Base-by-base conservation (phyloP, 2,113 vertebrate species). In the Micronycteris hirsuta region DNA sequence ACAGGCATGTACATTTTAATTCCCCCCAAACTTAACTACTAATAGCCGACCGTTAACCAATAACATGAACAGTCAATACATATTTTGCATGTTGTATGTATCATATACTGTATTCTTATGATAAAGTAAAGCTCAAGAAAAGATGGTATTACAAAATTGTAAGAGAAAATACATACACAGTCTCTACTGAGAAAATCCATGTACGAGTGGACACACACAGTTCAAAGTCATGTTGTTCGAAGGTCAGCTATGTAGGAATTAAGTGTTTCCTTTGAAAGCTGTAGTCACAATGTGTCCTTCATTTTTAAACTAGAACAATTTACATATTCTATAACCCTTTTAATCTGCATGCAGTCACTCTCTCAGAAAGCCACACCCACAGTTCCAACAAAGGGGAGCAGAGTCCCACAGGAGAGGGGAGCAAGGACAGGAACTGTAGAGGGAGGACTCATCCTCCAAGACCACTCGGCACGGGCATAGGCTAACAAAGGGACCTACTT, bases 401-500 rank as follows among this genome's bases (percentile, higher is more conserved):
- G 31, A 54, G 16, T 3, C 45, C 10, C 49, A 88, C 9, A 65
- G 33, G 19, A 73, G 31, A 33, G 13, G 43, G 15, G 31, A 58
- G 67, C 33, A 89, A 52, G 93, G 68, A 28, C 47, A 84, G 33
- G 28, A 17, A 15, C 14, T 45, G 3, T 0, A 16, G 65, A 17
- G 0, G 11, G 0, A 58, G 24, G n/a, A 33, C 38, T 41, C 41
- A 22, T 22, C 71, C 47, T 41, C 68, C 47, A 24, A 74, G 58
- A 45, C 43, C 31, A 15, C 12, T 4, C 43, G 47, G 20, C 9
- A 12, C 0, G 0, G 38, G 19, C 5, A 26, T 31, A 19, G 1
- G 56, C 16, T 9, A 76, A 63, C 0, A 5, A 36, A 63, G 52
- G 47, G 49, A 94, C 97, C 89, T 98, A 99, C 99, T 99, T 99